Conservation (phyloP, 64 coral and sea anemone species). For the Exaiptasia diaphana region DNA sequence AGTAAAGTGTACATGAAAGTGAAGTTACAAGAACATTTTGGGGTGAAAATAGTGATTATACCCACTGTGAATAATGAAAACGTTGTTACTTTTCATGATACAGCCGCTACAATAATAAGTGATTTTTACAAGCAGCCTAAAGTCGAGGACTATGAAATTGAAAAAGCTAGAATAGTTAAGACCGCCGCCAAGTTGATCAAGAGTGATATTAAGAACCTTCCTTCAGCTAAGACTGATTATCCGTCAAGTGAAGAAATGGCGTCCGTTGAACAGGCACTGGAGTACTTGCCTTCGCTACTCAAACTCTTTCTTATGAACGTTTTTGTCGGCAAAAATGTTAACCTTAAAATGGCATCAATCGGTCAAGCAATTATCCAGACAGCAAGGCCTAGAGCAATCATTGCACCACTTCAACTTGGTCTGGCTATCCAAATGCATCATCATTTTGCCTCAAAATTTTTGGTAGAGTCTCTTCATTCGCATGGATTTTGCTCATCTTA, state of each 20-base stretch:
- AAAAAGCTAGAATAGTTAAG: background rate
- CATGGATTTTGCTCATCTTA: constrained; percentile 52
- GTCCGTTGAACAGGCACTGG: background rate
- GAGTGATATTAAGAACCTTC: background rate
- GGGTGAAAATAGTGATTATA: constrained; percentile 32
- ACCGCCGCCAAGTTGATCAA: background rate
- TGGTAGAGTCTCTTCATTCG: constrained; percentile 13
- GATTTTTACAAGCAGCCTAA: constrained; percentile 40
- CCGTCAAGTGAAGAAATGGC: constrained; percentile 2
- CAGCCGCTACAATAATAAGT: background rate
- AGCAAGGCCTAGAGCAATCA: constrained; percentile 1
- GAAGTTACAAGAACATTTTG: constrained; percentile 37
- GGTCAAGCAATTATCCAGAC: constrained; percentile 65
- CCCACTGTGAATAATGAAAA: constrained; percentile 3
- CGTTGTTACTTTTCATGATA: constrained; percentile 41
- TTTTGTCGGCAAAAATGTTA: constrained; percentile 26
- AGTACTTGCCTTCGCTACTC: constrained; percentile 8
- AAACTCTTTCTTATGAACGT: constrained; percentile 2
- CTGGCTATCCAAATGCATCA: constrained; percentile 60
- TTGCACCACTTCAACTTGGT: constrained; percentile 19
- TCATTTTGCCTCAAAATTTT: constrained; percentile 36
- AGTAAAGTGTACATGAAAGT: constrained; percentile 39
- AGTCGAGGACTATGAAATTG: background rate
- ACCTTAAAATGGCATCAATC: constrained; percentile 27
- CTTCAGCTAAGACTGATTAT: background rate